A percentile compares a stretch with the other conserved stretches of the same genome.
Evolutionary conservation across 1,140 invertebrate species (phyloP).

Genomic region (Vanessa tameamea): DNA sequence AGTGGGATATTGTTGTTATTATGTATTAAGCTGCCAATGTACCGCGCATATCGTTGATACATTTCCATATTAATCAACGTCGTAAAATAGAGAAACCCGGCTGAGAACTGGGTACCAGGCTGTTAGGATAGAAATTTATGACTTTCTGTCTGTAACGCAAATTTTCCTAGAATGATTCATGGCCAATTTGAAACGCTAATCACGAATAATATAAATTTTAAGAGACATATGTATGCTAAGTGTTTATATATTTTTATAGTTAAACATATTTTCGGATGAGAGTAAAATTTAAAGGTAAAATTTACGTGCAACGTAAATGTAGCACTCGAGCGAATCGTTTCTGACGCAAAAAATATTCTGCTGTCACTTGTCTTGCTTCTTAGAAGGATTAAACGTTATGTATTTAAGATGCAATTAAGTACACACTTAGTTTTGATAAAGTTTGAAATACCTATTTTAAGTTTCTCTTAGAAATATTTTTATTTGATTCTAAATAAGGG

Average conservation of each 20-base stretch:
- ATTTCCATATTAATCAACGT: constrained; percentile 21
- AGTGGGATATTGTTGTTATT: background rate
- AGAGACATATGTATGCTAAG: no score
- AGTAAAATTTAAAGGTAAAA: no score
- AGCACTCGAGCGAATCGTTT: no score
- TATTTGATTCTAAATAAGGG: background rate
- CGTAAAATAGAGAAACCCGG: constrained; percentile 17
- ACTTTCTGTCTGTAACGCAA: background rate
- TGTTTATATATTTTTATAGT: no score
- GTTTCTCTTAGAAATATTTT: background rate
- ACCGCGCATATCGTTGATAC: constrained; percentile 1
- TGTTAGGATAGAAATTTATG: constrained; percentile 12
- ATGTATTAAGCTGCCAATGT: background rate
- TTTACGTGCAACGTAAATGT: no score
- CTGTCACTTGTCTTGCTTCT: no score
- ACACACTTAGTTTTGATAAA: background rate
- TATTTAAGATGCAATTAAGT: background rate
- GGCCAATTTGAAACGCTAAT: background rate
- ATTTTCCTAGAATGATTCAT: background rate
- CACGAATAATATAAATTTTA: background rate
- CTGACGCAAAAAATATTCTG: no score
- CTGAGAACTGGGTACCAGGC: constrained; percentile 8
- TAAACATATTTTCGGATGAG: no score
- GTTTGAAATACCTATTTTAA: background rate
- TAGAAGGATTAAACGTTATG: background rate